A percentile compares a stretch with the other conserved stretches of the same genome.
Conservation (phyloP, 2,113 vertebrate species). For the mouse (Mus musculus) region GRCm39 chr15:22028001-22028500, state of each 20-base stretch:
- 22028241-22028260: background rate
- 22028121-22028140: background rate
- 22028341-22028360: background rate
- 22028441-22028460: background rate
- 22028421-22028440: background rate
- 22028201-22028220: background rate
- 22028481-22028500: background rate
- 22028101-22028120: background rate
- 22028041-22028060: background rate
- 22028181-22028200: background rate
- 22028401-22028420: background rate
- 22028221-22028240: background rate
- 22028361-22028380: background rate
- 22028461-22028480: background rate
- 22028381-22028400: background rate
- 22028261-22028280: background rate
- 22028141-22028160: background rate
- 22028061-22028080: accelerated
- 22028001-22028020: accelerated
- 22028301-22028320: background rate
- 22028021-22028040: background rate
- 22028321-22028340: background rate
- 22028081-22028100: background rate
- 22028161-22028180: background rate
- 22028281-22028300: background rate